Percentiles rank a stretch among this genome's conserved stretches.
Conservation (phyloP, 2,797 vertebrate genomes). For the Peromyscus melanophrys region DNA sequence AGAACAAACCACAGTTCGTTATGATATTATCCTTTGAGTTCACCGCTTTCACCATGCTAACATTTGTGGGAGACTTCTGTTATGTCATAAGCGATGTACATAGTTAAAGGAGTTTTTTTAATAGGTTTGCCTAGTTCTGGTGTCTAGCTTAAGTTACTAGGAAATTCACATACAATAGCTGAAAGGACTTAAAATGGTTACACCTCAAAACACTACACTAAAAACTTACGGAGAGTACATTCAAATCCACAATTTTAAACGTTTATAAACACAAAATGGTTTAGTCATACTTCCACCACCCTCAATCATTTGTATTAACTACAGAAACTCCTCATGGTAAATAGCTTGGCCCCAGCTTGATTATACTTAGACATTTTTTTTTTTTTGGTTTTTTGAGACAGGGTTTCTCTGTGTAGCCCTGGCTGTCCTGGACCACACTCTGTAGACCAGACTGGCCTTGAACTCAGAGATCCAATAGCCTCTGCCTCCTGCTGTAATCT, state of each 20-base stretch:
- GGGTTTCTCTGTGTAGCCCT: background rate
- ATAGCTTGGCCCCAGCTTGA: background rate
- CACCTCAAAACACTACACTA: background rate
- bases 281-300: background rate
- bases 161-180: background rate
- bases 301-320: background rate
- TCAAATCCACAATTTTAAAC: constrained; percentile 42
- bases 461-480: background rate
- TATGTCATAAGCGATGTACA: background rate
- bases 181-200: constrained; percentile 11
- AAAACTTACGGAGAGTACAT: background rate
- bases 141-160: background rate
- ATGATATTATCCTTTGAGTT: background rate
- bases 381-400: no score
- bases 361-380: background rate
- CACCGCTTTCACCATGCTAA: background rate
- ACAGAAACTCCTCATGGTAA: background rate
- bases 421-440: background rate
- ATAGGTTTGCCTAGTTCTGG: background rate
- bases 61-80: background rate
- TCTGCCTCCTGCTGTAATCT: no score
- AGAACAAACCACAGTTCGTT: background rate
- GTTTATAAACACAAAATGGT: background rate
- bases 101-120: background rate
- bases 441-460: no score